Conservation (phyloP, 1,140 invertebrate genomes). For the Brachionus asplanchnoidis region DNA sequence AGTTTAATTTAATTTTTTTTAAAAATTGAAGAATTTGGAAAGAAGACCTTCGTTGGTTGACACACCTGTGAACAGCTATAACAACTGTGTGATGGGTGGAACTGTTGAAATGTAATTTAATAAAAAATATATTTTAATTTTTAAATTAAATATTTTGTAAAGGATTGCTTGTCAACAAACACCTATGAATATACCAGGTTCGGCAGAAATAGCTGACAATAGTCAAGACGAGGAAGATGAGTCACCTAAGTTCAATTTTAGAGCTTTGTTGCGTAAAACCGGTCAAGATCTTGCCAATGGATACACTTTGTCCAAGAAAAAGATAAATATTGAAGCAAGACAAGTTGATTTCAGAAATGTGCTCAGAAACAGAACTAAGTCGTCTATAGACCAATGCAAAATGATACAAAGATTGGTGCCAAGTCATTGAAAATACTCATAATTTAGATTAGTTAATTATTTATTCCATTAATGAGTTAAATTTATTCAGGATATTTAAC, state of each 20-base stretch:
- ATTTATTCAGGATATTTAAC: not conserved
- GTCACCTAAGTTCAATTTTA: constrained; percentile 62
- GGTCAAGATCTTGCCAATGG: constrained; percentile 63
- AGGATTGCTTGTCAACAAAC: not conserved
- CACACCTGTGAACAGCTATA: not conserved
- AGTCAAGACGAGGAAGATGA: not conserved
- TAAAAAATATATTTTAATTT: not conserved
- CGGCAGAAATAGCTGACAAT: not conserved
- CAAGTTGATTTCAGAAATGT: constrained; percentile 44
- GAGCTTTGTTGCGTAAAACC: constrained; percentile 65
- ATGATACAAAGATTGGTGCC: constrained; percentile 34
- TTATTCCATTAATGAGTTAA: not conserved
- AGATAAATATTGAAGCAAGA: constrained; percentile 51
- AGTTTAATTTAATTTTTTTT: not conserved
- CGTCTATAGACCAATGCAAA: constrained; percentile 24
- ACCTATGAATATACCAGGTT: not conserved
- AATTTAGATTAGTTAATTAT: not conserved
- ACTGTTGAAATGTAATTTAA: not conserved
- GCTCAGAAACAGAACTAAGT: constrained; percentile 40
- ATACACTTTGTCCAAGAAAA: constrained; percentile 63
- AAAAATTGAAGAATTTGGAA: constrained; percentile 8
- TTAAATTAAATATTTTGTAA: not conserved
- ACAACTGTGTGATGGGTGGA: constrained; percentile 21
- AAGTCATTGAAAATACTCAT: constrained; percentile 19
- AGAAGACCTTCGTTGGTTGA: constrained; percentile 4